Percentiles rank a stretch among this genome's conserved stretches.
These are phyloP conservation scores for Mesorhabditis sp. DNA, from an alignment of 2,888 invertebrate species.

Conservation along the genomic window DNA sequence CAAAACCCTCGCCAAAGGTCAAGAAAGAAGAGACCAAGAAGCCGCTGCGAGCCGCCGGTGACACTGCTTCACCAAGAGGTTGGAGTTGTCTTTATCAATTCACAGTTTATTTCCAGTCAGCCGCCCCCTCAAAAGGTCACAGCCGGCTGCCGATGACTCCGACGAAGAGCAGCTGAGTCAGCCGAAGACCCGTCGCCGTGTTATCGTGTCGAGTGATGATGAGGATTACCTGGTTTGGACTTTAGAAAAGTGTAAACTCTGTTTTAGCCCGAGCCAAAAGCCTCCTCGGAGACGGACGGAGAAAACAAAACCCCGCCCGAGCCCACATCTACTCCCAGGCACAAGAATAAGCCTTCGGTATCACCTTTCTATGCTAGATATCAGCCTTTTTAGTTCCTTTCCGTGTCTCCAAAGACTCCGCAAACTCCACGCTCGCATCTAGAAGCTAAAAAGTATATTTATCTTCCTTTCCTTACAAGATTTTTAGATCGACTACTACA, in stretches of 20 bases:
- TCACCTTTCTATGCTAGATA: no score
- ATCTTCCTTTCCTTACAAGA: not conserved
- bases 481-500: no score
- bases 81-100: constrained; percentile 6
- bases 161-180: not conserved
- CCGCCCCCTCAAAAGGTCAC: not conserved
- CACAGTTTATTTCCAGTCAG: not conserved
- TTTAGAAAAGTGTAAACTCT: no score
- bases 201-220: not conserved
- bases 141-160: not conserved
- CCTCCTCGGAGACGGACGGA: no score
- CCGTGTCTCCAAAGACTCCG: not conserved
- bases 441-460: no score
- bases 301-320: no score
- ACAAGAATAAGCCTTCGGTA: no score
- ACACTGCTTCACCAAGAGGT: not conserved
- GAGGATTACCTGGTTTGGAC: not conserved
- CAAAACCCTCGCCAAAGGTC: no score
- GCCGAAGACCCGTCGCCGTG: not conserved
- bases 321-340: no score
- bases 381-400: not conserved
- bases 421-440: not conserved
- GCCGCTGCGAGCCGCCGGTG: not conserved
- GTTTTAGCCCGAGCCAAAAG: no score
- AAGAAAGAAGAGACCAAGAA: constrained; percentile 3